Base-by-base conservation (phyloP, 2,888 invertebrate species). In the Amiota mariae region DNA sequence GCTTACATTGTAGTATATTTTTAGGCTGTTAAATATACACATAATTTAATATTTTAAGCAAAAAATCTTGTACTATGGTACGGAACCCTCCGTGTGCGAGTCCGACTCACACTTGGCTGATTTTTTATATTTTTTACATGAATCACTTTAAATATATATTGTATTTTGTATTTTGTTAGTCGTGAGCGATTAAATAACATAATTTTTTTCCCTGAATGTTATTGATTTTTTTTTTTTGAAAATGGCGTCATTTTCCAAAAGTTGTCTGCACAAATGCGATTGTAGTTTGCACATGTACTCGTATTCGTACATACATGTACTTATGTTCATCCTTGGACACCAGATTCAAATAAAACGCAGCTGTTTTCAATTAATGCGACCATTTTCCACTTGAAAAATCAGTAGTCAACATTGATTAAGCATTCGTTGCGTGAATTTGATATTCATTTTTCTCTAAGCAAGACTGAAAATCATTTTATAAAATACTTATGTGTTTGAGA, bases 371-470 rank as follows among this genome's bases (percentile, higher is more conserved):
- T 68, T 68, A 24, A 68, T 24, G 54, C 24, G 67, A 68, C 67
- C 24, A 68, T 68, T 68, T 68, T 68, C 67, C 67, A 68, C 54
- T 24, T 68, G 67, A 54, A 68, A 54, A 68, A 54, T 68, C 67
- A 54, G 67, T 68, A 68, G 67, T 68, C 67, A 68, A 18, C 67
- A 68, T 68, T 68, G 67, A 68, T 68, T 68, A 68, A 24, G 13
- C 67, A 51, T 51, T 12, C 67, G 67, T 54, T 68, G 67, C 54
- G 67, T 68, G 67, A 68, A n/a, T n/a, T n/a, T n/a, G n/a, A n/a
- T 46, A 46, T n/a, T 6, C 46, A 63, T 68, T 68, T 68, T 68
- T 54, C 54, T 68, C 46, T 47, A 6, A 13, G 24, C 18, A 61
- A 9, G 24, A 49, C 47, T n/a, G 13, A 1, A 1, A 10, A 49